Evolutionary conservation across 1,140 invertebrate genomes (phyloP).

Genomic region (Lepidotrigona ventralis): DNA sequence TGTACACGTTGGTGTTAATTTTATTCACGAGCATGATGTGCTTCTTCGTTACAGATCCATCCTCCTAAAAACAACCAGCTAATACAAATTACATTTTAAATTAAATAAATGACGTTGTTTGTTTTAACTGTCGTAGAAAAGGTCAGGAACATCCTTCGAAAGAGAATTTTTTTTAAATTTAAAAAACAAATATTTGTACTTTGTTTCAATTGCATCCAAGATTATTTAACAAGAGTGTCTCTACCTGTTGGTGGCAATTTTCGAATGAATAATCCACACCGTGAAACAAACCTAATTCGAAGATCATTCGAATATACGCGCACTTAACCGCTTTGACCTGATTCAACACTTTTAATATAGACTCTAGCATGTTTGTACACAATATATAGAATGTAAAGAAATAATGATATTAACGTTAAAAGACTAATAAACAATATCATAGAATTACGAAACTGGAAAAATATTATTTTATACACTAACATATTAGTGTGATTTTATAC

Average conservation of each 20-base stretch:
- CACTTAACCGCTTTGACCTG: slow-evolving; percentile 4
- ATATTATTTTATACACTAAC: too few species aligned
- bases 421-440: background rate
- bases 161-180: background rate
- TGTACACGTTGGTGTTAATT: background rate
- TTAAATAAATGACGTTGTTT: background rate
- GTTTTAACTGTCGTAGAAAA: background rate
- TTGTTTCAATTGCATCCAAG: background rate
- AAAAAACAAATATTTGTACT: background rate
- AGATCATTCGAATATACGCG: background rate
- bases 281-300: background rate
- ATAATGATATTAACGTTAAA: background rate
- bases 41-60: background rate
- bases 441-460: background rate
- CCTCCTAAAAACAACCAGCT: too few species aligned
- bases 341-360: background rate
- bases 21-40: background rate
- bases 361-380: background rate
- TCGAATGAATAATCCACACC: background rate
- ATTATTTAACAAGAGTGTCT: background rate
- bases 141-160: background rate
- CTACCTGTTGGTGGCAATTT: too few species aligned
- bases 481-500: too few species aligned
- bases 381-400: background rate
- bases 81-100: background rate